Percentiles rank a stretch among this genome's conserved stretches.
These are phyloP conservation scores for Spheniscus humboldti DNA, from an alignment of 2,797 vertebrate species.

Conservation along the genomic window DNA sequence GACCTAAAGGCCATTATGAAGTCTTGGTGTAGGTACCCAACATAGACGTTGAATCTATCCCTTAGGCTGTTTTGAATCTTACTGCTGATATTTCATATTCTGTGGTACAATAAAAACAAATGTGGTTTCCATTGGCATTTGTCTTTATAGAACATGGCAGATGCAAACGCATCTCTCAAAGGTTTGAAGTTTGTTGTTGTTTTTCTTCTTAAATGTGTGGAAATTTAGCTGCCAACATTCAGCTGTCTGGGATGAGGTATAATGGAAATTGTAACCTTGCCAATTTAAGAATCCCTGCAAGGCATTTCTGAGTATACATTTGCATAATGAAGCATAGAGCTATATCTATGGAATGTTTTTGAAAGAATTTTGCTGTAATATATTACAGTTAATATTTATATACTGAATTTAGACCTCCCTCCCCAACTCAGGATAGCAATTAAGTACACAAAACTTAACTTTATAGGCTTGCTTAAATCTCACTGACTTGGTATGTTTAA, in stretches of 20 bases:
- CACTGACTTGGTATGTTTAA: not conserved
- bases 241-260: slow-evolving; percentile 33
- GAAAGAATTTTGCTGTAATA: slow-evolving; percentile 24
- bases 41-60: not conserved
- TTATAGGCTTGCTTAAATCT: not conserved
- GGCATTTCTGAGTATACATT: slow-evolving; percentile 55
- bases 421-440: not conserved
- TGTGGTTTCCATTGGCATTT: slow-evolving; percentile 44
- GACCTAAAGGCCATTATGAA: not conserved
- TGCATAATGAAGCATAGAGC: slow-evolving; percentile 58
- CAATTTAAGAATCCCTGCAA: slow-evolving; percentile 55
- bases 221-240: slow-evolving; percentile 58
- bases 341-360: slow-evolving; percentile 25
- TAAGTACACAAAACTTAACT: not conserved
- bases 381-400: slow-evolving; percentile 12
- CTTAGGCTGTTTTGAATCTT: not conserved
- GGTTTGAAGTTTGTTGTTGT: slow-evolving; percentile 51
- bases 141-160: slow-evolving; percentile 51
- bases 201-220: slow-evolving; percentile 51
- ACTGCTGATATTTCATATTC: not conserved
- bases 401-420: not conserved
- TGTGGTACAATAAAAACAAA: not conserved
- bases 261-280: slow-evolving; percentile 50
- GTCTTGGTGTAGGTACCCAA: accelerated
- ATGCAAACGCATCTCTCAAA: slow-evolving; percentile 18